Evolutionary conservation across 2,113 vertebrate species (phyloP).

Genomic region (Colossoma macropomum): DNA sequence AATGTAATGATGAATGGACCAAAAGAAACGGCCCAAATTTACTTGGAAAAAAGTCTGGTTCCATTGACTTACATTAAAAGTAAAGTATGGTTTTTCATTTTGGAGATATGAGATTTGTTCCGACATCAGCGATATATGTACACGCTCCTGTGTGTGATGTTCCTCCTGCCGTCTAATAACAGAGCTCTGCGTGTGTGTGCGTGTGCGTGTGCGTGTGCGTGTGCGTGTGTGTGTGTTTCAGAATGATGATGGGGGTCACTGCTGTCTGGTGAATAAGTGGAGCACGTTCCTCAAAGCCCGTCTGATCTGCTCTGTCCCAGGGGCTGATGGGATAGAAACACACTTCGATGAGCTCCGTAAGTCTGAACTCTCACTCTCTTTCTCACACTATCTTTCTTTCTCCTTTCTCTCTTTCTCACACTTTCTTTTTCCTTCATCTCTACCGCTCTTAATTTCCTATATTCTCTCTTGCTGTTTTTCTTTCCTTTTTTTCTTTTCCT

Average conservation of each 20-base stretch:
- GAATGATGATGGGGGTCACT: conserved; percentile 97
- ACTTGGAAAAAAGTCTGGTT: too few relatives aligned
- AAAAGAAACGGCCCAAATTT: too few relatives aligned
- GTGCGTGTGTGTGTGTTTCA: conserved; percentile 66
- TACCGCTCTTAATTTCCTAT: background rate
- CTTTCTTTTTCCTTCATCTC: conserved; percentile 22
- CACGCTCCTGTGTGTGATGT: background rate
- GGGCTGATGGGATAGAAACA: conserved; percentile 92
- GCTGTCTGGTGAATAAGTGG: conserved; percentile 99
- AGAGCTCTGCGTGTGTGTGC: conserved; percentile 5
- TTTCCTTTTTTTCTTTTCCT: background rate
- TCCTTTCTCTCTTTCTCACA: background rate
- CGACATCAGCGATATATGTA: too few relatives aligned
- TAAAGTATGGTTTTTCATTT: too few relatives aligned
- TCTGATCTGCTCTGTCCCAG: conserved; percentile 95
- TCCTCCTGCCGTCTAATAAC: background rate
- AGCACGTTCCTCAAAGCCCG: conserved; percentile 98
- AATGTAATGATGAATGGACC: too few relatives aligned
- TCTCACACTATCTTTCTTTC: background rate
- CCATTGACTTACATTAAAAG: too few relatives aligned
- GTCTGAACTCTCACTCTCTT: conserved; percentile 56
- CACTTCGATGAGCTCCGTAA: conserved; percentile 97
- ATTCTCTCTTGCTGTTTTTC: background rate
- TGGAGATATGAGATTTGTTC: too few relatives aligned
- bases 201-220: conserved; percentile 28